phyloP scores from a whole-genome alignment of 1,140 invertebrate species.

The Bombus superbus region DNA sequence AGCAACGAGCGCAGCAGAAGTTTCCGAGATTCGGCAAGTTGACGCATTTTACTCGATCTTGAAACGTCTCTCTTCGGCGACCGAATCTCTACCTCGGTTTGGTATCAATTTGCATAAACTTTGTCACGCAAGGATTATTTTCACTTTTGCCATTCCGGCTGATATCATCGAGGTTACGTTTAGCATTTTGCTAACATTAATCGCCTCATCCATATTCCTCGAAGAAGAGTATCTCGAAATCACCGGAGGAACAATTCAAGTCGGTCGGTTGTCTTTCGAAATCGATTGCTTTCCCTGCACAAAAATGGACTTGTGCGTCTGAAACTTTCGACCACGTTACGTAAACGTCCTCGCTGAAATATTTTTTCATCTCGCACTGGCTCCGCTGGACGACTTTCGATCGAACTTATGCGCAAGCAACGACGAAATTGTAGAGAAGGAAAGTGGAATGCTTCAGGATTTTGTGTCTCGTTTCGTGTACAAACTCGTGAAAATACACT shows the following conservation, averaged over 20 bases:
- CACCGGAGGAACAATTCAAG: constrained; percentile 12
- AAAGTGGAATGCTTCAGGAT: background rate
- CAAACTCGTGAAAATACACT: too few relatives aligned
- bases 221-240: constrained; percentile 12
- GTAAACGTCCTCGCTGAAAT: background rate
- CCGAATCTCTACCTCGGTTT: background rate
- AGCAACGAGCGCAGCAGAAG: background rate
- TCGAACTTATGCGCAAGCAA: background rate
- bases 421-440: background rate
- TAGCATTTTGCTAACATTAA: constrained; percentile 28
- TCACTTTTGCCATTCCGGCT: background rate
- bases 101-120: background rate
- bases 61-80: background rate
- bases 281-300: constrained; percentile 49
- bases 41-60: background rate
- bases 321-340: constrained; percentile 6
- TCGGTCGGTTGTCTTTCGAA: constrained; percentile 47
- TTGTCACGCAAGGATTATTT: background rate
- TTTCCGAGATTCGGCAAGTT: background rate
- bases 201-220: constrained; percentile 14
- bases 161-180: constrained; percentile 1
- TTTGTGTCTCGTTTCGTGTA: background rate
- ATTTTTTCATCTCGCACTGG: background rate
- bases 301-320: constrained; percentile 18
- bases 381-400: background rate